Conservation (phyloP, 2,888 invertebrate genomes). For the Ametastegia equiseti region DNA sequence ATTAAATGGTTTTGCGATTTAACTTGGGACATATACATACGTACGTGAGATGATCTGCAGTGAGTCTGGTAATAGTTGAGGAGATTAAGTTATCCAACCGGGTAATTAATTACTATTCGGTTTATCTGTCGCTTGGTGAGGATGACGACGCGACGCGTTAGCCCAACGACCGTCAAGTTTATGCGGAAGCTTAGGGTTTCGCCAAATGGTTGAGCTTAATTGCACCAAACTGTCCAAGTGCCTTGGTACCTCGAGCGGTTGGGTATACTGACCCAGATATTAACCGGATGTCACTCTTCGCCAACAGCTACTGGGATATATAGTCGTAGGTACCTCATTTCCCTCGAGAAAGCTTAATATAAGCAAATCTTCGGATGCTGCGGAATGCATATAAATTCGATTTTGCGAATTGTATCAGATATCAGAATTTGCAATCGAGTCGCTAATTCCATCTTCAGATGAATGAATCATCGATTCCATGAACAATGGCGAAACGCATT, state of each 20-base stretch:
- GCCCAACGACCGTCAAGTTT: conserved; percentile 11
- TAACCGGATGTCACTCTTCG: conserved; percentile 8
- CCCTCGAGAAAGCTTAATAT: not conserved
- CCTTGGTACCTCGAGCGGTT: not conserved
- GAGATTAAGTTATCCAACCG: not conserved
- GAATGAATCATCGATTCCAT: not conserved
- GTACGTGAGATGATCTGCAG: no score
- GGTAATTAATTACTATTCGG: conserved; percentile 19
- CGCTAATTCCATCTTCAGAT: not conserved
- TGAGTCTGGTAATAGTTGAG: not conserved
- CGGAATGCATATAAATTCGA: not conserved
- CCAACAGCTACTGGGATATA: not conserved
- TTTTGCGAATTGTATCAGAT: not conserved
- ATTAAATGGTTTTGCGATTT: not conserved
- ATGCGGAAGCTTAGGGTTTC: conserved; percentile 21
- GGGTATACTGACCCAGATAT: conserved; percentile 27
- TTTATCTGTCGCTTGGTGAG: conserved; percentile 5
- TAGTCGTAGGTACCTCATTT: conserved; percentile 12
- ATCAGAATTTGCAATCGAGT: not conserved
- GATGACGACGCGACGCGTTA: conserved; percentile 1
- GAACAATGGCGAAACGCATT: not conserved
- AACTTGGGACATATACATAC: no score
- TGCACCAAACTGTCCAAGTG: conserved; percentile 28
- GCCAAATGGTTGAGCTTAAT: conserved; percentile 31
- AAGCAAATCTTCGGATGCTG: not conserved